phyloP scores from a whole-genome alignment of 2,113 vertebrate genomes.

The Pelmatolapia mariae region DNA sequence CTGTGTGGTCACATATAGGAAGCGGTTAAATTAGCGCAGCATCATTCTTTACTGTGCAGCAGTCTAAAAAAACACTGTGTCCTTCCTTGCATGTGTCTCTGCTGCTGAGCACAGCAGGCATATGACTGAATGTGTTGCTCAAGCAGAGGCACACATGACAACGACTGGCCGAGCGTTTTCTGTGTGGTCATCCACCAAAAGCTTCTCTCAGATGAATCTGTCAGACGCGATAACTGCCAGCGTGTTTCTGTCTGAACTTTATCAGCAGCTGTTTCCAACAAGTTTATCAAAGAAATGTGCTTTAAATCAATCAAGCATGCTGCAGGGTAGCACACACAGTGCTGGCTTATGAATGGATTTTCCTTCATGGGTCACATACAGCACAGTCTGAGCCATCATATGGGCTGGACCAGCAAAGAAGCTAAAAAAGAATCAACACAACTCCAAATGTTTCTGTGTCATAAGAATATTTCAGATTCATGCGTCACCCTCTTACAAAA shows the following conservation, averaged over 20 bases:
- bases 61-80: neutral
- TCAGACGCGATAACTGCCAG: neutral
- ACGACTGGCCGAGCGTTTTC: neutral
- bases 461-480: neutral
- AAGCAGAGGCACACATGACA: neutral
- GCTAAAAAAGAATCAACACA: neutral
- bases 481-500: neutral
- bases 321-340: neutral
- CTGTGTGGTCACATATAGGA: neutral
- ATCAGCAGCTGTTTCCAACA: neutral
- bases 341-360: neutral
- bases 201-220: neutral
- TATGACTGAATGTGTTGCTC: slow-evolving; percentile 1
- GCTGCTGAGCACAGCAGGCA: neutral
- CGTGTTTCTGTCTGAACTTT: fast-evolving
- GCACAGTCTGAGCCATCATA: fast-evolving
- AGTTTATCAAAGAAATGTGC: neutral
- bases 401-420: neutral
- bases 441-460: neutral
- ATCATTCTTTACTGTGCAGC: neutral
- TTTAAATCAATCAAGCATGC: neutral
- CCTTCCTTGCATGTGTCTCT: neutral
- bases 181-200: neutral
- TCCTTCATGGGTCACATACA: neutral
- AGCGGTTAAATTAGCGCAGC: neutral